These are phyloP conservation scores for Cygnus atratus DNA, from an alignment of 2,113 vertebrate species.

Conservation along the genomic window DNA sequence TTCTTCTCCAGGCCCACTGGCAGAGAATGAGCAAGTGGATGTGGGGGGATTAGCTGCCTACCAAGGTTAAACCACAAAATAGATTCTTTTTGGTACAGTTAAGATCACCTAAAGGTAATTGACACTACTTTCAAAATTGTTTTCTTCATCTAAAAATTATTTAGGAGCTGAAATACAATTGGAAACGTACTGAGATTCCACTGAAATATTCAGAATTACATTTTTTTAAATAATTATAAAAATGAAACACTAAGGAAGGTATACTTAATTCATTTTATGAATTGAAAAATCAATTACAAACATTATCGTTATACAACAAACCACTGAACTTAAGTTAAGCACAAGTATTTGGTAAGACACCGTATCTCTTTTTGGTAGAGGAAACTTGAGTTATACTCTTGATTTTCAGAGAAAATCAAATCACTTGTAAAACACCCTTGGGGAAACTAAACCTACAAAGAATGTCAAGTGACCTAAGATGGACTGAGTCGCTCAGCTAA, in stretches of 20 bases:
- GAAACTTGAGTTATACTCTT: background rate
- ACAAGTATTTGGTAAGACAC: background rate
- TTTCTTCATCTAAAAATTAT: background rate
- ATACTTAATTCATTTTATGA: background rate
- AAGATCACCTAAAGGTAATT: background rate
- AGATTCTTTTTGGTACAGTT: background rate
- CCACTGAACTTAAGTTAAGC: background rate
- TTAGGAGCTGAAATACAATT: background rate
- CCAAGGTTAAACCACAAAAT: too few species aligned
- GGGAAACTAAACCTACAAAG: background rate
- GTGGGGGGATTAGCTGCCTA: too few species aligned
- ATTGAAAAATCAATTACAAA: background rate
- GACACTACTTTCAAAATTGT: background rate
- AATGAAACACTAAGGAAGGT: background rate
- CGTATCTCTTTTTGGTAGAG: background rate
- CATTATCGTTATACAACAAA: background rate
- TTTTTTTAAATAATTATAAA: background rate
- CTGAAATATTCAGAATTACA: background rate
- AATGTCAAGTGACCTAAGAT: background rate
- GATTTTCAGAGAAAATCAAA: background rate
- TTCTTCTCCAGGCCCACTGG: too few species aligned
- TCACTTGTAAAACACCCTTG: background rate
- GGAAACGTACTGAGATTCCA: background rate
- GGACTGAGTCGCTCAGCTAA: background rate
- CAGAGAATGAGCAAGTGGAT: too few species aligned